Percentiles rank a stretch among this genome's conserved stretches.
Evolutionary conservation across 2,888 invertebrate genomes (phyloP).

Genomic region (Rhagonycha lutea): DNA sequence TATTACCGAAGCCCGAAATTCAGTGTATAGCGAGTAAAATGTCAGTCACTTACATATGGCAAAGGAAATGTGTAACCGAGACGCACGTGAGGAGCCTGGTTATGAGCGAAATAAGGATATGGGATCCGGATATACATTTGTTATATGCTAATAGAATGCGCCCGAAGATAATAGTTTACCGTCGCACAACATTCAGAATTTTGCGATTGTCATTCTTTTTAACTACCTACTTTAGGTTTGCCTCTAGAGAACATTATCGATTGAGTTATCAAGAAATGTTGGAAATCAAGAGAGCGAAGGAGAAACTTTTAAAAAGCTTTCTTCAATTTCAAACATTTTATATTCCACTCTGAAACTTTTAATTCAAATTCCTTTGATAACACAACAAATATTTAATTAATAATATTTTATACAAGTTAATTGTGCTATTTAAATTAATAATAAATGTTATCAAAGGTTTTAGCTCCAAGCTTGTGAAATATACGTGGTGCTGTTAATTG

Average conservation of each 20-base stretch:
- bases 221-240: neutral
- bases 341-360: neutral
- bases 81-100: constrained; percentile 28
- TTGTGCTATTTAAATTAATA: neutral
- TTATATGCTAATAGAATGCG: constrained; percentile 23
- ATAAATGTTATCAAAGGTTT: neutral
- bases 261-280: neutral
- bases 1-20: neutral
- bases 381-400: neutral
- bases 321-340: neutral
- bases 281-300: neutral
- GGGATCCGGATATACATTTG: constrained; percentile 25
- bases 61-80: constrained; percentile 22
- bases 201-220: constrained; percentile 6
- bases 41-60: constrained; percentile 23
- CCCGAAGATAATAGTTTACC: constrained; percentile 15
- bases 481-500: constrained; percentile 5
- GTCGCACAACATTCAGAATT: constrained; percentile 11
- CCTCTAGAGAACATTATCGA: neutral
- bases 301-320: neutral
- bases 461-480: neutral
- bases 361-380: neutral
- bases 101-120: constrained; percentile 30
- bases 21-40: constrained; percentile 16
- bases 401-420: neutral